Percentiles rank a stretch among this genome's conserved stretches.
These are phyloP conservation scores for Nicator chloris DNA, from an alignment of 2,113 vertebrate species.

Conservation along the genomic window DNA sequence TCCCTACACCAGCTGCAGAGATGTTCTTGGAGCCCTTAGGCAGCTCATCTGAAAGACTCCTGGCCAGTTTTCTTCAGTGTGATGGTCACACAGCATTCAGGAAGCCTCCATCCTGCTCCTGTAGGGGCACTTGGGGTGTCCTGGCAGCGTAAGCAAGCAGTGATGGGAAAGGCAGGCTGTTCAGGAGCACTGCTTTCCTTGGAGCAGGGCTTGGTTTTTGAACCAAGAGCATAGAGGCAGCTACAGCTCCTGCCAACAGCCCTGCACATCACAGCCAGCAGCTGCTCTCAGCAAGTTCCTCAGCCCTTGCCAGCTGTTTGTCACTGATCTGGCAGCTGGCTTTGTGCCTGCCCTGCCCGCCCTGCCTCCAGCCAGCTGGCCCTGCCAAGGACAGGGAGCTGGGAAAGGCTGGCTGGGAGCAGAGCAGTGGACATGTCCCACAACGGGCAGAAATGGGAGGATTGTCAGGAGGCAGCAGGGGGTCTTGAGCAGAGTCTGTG, in stretches of 20 bases:
- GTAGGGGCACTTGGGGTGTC: neutral
- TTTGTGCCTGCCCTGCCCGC: accelerated
- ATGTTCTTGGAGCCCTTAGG: neutral
- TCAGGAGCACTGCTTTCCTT: neutral
- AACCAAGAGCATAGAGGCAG: accelerated
- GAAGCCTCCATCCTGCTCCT: neutral
- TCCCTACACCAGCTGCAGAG: neutral
- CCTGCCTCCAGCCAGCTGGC: neutral
- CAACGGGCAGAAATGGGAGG: neutral
- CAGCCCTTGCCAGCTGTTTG: neutral
- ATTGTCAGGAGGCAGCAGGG: accelerated
- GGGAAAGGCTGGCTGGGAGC: neutral
- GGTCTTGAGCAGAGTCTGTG: neutral
- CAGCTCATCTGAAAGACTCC: neutral
- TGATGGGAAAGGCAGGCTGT: neutral
- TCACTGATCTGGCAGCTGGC: neutral
- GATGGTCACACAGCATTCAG: accelerated
- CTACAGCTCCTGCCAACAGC: neutral
- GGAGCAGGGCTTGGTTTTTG: neutral
- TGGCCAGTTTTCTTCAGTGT: neutral
- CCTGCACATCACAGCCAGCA: neutral
- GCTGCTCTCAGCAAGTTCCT: neutral
- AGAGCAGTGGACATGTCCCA: neutral
- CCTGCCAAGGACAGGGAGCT: neutral
- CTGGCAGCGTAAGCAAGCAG: neutral